Evolutionary conservation across 2,797 vertebrate genomes (phyloP), one percentile per base, ranked within the genome.

Genomic region (Centropyge bicolor): DNA sequence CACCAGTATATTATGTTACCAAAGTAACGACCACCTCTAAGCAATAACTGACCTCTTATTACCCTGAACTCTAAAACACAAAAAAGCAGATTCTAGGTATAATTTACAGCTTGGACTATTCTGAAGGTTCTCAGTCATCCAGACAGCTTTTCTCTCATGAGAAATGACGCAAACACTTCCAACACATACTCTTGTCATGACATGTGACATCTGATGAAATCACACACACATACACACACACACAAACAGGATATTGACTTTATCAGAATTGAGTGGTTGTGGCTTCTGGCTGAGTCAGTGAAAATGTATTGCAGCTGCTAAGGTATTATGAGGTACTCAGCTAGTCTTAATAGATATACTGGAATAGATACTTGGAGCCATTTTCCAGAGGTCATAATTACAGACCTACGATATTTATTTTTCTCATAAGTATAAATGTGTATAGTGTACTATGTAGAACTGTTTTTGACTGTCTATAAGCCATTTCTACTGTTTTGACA

Each of bases 141-240:
- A 75, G 78, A 78, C 65, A 20, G 24, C 70, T 65, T 76, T 46
- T 60, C 51, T 73, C 74, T 73, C 65, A 24, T 45, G 83, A 81
- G 79, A 80, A 84, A 70, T 80, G 81, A 80, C 19, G 36, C 71
- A 82, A 72, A 83, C 70, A 61, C 77, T 68, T 80, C 57, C 22
- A 72, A 65, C 78, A 70, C 72, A 57, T 31, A 38, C 60, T 57
- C 36, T 94, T 94, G 71, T 89, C 80, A 92, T 92, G 86, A 73
- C 60, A 64, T 71, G 77, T 81, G 67, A 71, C 71, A 64, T 91
- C 66, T 66, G 52, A 72, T 72, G 66, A 75, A 66, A 75, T 70
- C 49, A 24, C 41, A 59, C 41, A 61, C 46, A 36, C 61, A 74
- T 43, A 74, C 60, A 59, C 17, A n/a, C 57, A 66, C 17, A 73